Evolutionary conservation across 2,113 vertebrate genomes (phyloP).

Genomic region (Planiliza haematocheilus): DNA sequence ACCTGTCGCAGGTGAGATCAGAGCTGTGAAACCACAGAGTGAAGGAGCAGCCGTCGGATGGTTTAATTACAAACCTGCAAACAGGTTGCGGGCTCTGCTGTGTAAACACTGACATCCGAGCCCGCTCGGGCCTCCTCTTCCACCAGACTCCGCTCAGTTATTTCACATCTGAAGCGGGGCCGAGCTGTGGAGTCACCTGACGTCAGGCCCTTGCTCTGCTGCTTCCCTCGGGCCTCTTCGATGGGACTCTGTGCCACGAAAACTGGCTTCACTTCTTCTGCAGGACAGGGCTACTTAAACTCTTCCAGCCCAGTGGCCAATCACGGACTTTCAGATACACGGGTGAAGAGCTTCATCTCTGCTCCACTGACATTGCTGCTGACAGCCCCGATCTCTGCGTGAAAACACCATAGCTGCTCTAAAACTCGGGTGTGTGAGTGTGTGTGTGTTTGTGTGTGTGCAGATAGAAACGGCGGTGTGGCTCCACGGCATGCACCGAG

Average conservation of each 20-base stretch:
- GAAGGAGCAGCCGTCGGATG: background rate
- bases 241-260: background rate
- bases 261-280: slow-evolving; percentile 17
- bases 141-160: background rate
- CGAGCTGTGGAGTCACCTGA: slow-evolving; percentile 6
- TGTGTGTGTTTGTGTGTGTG: background rate
- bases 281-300: slow-evolving; percentile 54
- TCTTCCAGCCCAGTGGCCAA: slow-evolving; percentile 58
- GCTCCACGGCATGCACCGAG: background rate
- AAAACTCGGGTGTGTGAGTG: slow-evolving; percentile 18
- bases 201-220: background rate
- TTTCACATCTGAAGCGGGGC: background rate
- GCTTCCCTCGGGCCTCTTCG: slow-evolving; percentile 16
- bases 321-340: background rate
- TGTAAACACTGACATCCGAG: slow-evolving; percentile 20
- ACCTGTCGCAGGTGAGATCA: slow-evolving; percentile 44
- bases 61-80: background rate
- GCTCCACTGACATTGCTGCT: slow-evolving; percentile 8
- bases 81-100: slow-evolving; percentile 20
- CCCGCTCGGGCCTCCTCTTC: background rate
- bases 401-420: background rate
- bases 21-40: background rate
- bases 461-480: too few species aligned
- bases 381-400: slow-evolving; percentile 14
- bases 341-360: slow-evolving; percentile 5